Base-by-base conservation (phyloP, 1,140 invertebrate genomes). In the Drosophila funebris region DNA sequence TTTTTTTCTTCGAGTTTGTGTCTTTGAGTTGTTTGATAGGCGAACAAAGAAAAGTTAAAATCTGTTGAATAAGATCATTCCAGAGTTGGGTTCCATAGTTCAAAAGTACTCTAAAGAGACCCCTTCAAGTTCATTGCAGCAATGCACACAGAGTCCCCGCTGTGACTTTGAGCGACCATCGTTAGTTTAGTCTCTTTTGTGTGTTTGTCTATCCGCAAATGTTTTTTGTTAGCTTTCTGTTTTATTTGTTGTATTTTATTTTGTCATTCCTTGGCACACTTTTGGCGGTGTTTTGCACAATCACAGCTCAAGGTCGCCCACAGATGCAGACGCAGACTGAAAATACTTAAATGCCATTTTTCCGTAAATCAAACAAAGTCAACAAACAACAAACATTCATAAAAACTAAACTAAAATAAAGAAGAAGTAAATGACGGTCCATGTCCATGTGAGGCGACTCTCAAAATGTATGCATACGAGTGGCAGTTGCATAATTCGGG, bases 41-140 rank as follows among this genome's bases (percentile, higher is more conserved):
- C 58, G 58, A 71, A 37, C 74, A 48, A 70, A n/a, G 31, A 11
- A n/a, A 33, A 33, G 9, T 33, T 13, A 6, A 24, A 46, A 46
- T 46, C 7, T 27, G 20, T 27, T 27, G 44, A 46, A 46, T 76
- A 74, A 76, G 61, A 57, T 56, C 22, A 7, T 14, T 11, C 22
- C 11, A 56, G 52, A 46, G 43, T 46, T 33, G 44, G 33, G 27
- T 36, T 5, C 33, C n/a, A n/a, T 36, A 36, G 11, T 36, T 36
- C n/a, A n/a, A 13, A 62, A 62, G 8, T 13, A 18, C 9, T 11
- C 1, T 61, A 56, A 60, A 62, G 11, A 37, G 22, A 27, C 22
- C 52, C 41, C 64, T 74, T 70, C 74, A 82, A 83, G 74, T 82
- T 78, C 74, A 81, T 73, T 66, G 43, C 53, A 53, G 41, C 52